Evolutionary conservation across 2,888 invertebrate species (phyloP).

Genomic region (Prosopocoilus inquinatus): DNA sequence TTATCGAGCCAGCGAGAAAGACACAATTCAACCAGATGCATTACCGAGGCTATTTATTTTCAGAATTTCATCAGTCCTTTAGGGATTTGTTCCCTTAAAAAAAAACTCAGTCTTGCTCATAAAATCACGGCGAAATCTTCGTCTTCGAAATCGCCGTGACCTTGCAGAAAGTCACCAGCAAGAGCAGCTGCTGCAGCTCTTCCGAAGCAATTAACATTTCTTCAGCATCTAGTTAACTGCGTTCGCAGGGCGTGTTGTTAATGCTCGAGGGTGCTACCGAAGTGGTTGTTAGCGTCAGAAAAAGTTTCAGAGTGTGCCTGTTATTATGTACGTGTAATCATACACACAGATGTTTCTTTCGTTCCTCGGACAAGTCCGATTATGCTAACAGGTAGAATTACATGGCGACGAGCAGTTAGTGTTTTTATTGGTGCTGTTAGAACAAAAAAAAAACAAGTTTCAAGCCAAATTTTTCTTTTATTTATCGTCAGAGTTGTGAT

Average conservation of each 20-base stretch:
- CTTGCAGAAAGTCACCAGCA: slow-evolving; percentile 19
- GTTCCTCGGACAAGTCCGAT: not conserved
- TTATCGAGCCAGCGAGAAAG: too few species aligned
- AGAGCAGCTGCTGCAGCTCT: slow-evolving; percentile 21
- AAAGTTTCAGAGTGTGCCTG: slow-evolving; percentile 18
- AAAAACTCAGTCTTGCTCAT: too few species aligned
- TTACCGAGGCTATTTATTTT: too few species aligned
- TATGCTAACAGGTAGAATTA: not conserved
- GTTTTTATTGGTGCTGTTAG: too few species aligned
- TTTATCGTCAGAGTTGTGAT: too few species aligned
- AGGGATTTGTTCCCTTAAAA: too few species aligned
- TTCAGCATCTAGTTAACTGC: slow-evolving; percentile 20
- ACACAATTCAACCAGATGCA: too few species aligned
- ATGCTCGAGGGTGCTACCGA: slow-evolving; percentile 32
- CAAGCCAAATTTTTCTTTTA: too few species aligned
- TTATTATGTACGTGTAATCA: slow-evolving; percentile 12
- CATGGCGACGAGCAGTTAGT: too few species aligned
- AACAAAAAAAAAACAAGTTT: too few species aligned
- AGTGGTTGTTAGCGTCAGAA: slow-evolving; percentile 25
- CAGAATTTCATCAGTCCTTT: too few species aligned
- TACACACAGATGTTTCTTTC: not conserved
- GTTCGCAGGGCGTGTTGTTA: slow-evolving; percentile 27
- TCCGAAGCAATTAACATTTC: slow-evolving; percentile 18
- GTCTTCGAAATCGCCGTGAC: slow-evolving; percentile 7
- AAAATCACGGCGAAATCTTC: too few species aligned